Conservation (phyloP, 2,888 invertebrate species). For the Chalcis sispes region DNA sequence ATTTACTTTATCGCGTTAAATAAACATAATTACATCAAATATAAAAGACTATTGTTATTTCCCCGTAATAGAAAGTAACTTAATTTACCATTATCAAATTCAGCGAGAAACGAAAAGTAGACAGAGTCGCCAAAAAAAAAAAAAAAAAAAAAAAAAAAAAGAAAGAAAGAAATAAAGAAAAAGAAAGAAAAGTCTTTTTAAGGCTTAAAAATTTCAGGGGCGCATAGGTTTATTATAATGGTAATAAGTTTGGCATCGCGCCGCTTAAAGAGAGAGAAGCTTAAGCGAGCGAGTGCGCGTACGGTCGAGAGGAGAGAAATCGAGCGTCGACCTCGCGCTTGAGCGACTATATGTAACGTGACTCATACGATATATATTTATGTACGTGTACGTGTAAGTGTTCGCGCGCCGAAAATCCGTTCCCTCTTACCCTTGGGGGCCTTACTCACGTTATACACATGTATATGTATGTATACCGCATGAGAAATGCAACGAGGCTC, state of each 20-base stretch:
- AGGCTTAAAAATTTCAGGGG: conserved; percentile 35
- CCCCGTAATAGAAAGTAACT: no score
- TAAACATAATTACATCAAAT: no score
- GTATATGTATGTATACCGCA: not conserved
- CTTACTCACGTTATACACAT: conserved; percentile 7
- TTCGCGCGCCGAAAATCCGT: conserved; percentile 45
- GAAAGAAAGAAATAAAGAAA: not conserved
- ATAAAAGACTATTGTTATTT: no score
- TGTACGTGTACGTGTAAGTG: no score
- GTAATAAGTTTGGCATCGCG: conserved; percentile 24
- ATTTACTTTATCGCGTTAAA: no score
- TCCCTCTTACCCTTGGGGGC: not conserved
- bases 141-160: not conserved
- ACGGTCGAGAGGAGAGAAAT: conserved; percentile 37
- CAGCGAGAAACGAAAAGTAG: no score
- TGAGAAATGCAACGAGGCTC: not conserved
- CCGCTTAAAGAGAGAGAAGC: no score
- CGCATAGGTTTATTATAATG: conserved; percentile 21
- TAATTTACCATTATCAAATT: no score
- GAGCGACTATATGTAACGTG: conserved; percentile 4
- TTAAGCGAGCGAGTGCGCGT: not conserved
- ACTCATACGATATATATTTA: conserved; percentile 15
- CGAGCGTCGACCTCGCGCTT: conserved; percentile 50
- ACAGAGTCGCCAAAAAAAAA: no score
- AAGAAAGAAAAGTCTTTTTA: conserved; percentile 23